These are phyloP conservation scores for Aldabrachelys gigantea DNA, from an alignment of 2,113 vertebrate genomes.

Conservation along the genomic window DNA sequence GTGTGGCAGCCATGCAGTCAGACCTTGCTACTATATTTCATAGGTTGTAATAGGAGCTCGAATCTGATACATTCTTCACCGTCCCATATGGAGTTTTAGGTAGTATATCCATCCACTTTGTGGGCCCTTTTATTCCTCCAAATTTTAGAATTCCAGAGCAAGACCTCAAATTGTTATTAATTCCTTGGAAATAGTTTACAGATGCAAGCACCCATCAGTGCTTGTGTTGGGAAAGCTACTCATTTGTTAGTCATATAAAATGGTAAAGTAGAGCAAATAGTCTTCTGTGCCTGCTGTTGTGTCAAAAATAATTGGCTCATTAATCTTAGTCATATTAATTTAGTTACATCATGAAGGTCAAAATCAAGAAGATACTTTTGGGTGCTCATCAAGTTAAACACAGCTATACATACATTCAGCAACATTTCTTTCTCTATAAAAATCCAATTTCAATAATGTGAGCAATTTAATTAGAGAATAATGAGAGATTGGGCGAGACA, in stretches of 20 bases:
- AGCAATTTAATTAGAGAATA: slow-evolving; percentile 7
- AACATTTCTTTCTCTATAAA: neutral
- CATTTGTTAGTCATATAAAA: slow-evolving; percentile 13
- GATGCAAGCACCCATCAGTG: neutral
- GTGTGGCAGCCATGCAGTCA: rapidly evolving
- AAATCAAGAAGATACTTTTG: slow-evolving; percentile 25
- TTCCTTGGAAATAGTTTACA: neutral
- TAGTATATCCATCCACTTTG: neutral
- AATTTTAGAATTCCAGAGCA: neutral
- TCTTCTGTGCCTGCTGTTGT: neutral
- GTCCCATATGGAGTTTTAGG: neutral
- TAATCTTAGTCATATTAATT: slow-evolving; percentile 35
- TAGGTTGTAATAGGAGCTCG: neutral
- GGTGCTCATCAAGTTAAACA: slow-evolving; percentile 6
- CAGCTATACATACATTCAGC: neutral
- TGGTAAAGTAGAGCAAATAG: neutral
- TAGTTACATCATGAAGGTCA: slow-evolving; percentile 11
- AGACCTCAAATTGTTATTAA: neutral
- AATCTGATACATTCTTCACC: neutral
- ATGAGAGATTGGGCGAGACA: neutral
- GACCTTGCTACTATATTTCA: rapidly evolving
- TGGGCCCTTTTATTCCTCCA: neutral
- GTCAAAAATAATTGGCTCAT: slow-evolving; percentile 45
- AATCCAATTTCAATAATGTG: neutral
- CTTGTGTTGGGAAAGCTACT: neutral